Evolutionary conservation across 2,797 vertebrate genomes (phyloP).

Genomic region (Odontamblyopus lacepedii): DNA sequence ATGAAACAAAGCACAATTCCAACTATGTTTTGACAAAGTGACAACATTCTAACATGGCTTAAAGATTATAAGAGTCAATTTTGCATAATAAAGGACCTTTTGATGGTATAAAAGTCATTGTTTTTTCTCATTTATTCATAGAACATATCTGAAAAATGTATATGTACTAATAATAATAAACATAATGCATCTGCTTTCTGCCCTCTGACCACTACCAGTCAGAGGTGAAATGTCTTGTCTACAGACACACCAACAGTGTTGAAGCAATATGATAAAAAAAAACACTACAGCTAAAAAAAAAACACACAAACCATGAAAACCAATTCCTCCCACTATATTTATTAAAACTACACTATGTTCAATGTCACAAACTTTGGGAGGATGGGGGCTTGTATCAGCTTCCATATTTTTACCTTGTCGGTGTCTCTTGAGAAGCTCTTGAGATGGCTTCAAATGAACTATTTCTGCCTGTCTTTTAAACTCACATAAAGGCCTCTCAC

Average conservation of each 20-base stretch:
- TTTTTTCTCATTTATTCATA: too few relatives aligned
- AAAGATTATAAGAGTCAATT: too few relatives aligned
- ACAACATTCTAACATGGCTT: too few relatives aligned
- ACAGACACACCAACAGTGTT: not conserved
- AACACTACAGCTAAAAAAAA: not conserved
- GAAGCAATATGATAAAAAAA: not conserved
- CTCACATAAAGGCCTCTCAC: conserved; percentile 2
- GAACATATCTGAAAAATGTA: too few relatives aligned
- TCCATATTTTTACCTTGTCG: conserved; percentile 5
- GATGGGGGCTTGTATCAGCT: not conserved
- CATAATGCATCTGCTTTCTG: too few relatives aligned
- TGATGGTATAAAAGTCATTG: too few relatives aligned
- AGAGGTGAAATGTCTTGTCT: too few relatives aligned
- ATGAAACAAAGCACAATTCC: too few relatives aligned
- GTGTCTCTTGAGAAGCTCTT: not conserved
- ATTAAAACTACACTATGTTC: not conserved
- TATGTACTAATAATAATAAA: too few relatives aligned
- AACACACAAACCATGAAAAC: not conserved
- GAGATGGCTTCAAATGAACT: conserved; percentile 10
- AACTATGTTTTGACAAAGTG: too few relatives aligned
- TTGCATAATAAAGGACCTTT: too few relatives aligned
- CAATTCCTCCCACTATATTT: not conserved
- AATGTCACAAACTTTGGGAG: not conserved
- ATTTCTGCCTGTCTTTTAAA: conserved; percentile 4
- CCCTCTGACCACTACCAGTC: too few relatives aligned